phyloP scores from a whole-genome alignment of 92 coral and sea anemone species.

The Porites evermanni region DNA sequence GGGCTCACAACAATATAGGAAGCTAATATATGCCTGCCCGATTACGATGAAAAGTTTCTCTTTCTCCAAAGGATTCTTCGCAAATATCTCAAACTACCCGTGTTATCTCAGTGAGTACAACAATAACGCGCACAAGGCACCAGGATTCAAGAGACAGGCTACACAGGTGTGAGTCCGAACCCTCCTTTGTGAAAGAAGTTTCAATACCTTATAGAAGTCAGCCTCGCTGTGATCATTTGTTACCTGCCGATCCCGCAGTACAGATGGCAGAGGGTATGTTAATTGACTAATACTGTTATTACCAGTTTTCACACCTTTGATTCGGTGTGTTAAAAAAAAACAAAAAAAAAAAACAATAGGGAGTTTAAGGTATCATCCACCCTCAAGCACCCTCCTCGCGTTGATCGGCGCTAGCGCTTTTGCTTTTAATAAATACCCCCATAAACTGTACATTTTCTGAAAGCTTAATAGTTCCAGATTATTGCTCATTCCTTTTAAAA shows the following conservation, averaged over 20 bases:
- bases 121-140: constrained; percentile 51
- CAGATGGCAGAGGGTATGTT: constrained; percentile 68
- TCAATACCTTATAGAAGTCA: constrained; percentile 41
- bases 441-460: no score
- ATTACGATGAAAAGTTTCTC: background rate
- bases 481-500: no score
- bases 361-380: no score
- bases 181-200: constrained; percentile 41
- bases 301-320: background rate
- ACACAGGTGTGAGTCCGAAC: constrained; percentile 46
- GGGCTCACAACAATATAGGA: background rate
- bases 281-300: background rate
- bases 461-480: no score
- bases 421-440: no score
- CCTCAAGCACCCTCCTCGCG: no score
- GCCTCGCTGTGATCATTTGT: constrained; percentile 74
- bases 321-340: no score
- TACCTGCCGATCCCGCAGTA: constrained; percentile 70
- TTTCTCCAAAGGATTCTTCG: constrained; percentile 26
- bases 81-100: constrained; percentile 45
- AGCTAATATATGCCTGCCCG: background rate
- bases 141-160: constrained; percentile 30
- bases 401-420: no score
- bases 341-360: no score
- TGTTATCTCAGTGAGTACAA: constrained; percentile 58